Conservation (phyloP, 2,113 vertebrate species). For the Aleadryas rufinucha region DNA sequence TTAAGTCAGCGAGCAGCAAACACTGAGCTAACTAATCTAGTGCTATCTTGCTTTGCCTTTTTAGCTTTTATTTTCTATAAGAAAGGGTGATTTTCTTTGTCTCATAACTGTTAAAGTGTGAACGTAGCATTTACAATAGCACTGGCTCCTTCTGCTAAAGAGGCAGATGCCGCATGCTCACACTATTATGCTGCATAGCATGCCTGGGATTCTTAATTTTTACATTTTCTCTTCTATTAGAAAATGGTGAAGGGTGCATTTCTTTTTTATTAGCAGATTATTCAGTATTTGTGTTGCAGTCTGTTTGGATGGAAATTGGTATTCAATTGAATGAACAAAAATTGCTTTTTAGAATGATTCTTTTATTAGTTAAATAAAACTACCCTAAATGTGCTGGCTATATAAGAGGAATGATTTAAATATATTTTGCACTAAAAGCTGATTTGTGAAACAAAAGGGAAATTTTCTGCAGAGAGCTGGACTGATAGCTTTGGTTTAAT, state of each 20-base stretch:
- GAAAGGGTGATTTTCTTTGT: not conserved
- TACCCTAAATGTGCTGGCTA: not conserved
- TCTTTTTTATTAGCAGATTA: conserved; percentile 39
- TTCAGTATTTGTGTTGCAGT: conserved; percentile 45
- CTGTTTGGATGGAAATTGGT: conserved; percentile 35
- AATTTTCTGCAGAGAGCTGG: not conserved
- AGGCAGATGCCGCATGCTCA: not conserved
- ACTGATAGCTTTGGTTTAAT: not conserved
- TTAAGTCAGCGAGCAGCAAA: not conserved
- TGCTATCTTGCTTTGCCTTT: not conserved
- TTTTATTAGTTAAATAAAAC: conserved; percentile 62
- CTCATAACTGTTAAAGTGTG: not conserved
- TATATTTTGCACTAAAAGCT: conserved; percentile 25
- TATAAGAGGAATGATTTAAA: conserved; percentile 20
- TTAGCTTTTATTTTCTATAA: not conserved
- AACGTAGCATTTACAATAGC: not conserved
- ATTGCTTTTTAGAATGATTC: conserved; percentile 39
- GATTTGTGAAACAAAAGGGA: conserved; percentile 43
- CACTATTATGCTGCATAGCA: not conserved
- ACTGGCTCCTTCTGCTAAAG: not conserved
- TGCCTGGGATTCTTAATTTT: conserved; percentile 25
- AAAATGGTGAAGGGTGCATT: conserved; percentile 16
- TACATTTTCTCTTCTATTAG: conserved; percentile 38
- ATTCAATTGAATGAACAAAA: conserved; percentile 49
- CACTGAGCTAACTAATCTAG: not conserved